These are phyloP conservation scores for Poeciliopsis retropinna DNA, from an alignment of 2,113 vertebrate species.

Conservation along the genomic window DNA sequence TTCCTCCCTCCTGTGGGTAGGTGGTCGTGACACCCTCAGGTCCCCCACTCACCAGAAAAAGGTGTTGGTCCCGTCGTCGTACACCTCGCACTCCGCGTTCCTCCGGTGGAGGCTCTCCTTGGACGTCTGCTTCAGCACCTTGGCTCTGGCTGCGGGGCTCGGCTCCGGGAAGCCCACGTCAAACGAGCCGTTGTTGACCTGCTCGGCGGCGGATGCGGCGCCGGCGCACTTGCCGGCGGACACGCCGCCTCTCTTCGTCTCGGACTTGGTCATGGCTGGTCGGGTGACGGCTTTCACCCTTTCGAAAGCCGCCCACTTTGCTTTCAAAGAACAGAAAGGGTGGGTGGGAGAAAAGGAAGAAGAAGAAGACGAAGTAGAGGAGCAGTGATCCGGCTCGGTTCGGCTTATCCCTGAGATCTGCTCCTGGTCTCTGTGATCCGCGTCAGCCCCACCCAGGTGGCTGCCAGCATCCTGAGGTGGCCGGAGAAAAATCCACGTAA, in stretches of 20 bases:
- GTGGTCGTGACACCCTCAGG: background rate
- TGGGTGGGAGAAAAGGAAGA: too few species aligned
- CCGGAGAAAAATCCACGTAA: constrained; percentile 36
- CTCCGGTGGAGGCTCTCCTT: constrained; percentile 72
- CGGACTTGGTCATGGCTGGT: constrained; percentile 73
- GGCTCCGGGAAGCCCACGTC: constrained; percentile 53
- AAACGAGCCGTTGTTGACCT: constrained; percentile 54
- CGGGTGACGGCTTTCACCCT: too few species aligned
- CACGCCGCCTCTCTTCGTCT: constrained; percentile 66
- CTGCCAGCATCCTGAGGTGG: constrained; percentile 63
- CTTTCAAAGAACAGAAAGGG: background rate
- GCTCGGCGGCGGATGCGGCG: constrained; percentile 52
- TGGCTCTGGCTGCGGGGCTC: constrained; percentile 34
- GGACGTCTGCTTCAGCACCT: constrained; percentile 68
- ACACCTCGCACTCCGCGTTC: constrained; percentile 90
- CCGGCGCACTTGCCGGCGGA: constrained; percentile 42
- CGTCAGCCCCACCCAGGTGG: constrained; percentile 63
- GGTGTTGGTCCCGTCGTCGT: constrained; percentile 96
- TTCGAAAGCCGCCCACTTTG: background rate
- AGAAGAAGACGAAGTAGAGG: too few species aligned
- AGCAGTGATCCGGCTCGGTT: constrained; percentile 1
- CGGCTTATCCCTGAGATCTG: constrained; percentile 26
- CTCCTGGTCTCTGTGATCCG: constrained; percentile 47
- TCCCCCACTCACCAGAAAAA: constrained; percentile 92
- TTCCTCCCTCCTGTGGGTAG: background rate